Evolutionary conservation across 2,888 invertebrate species (phyloP), one percentile per base, ranked within the genome.

Genomic region (Rutpela maculata): DNA sequence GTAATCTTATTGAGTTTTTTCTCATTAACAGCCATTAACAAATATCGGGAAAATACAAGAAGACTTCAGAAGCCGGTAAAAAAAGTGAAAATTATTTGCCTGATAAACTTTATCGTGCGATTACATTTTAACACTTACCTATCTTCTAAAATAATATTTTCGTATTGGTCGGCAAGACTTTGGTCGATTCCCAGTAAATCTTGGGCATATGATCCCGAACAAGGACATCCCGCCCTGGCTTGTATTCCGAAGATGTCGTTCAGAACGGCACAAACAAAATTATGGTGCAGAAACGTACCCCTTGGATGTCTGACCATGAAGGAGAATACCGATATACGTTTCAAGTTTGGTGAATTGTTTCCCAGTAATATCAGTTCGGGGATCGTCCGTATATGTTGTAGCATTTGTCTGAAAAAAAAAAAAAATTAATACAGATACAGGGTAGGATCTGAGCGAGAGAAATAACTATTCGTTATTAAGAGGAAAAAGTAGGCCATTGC

Each of bases 171-270:
- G 9, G 96, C 93, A 18, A 96, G 91, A 81, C 94, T 92, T 81
- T 94, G 93, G 85, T 95, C 95, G 78, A 98, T 97, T 12, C 97
- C 97, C 74, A 98, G 91, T 18, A 97, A 91, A 89, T 96, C 95
- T 89, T 96, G 94, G 3, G 96, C 96, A 87, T 97, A 97, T 73
- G 95, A 94, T 71, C 96, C 93, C 65, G 96, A 95, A 89, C 97
- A 97, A 17, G 94, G 94, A 84, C 95, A 93, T 0, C 95, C 96
- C 0, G 95, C 95, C 78, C 95, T 91, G 0, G 95, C 95, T 90
- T 97, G 97, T 73, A 98, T 96, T 0, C 98, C 98, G 88, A 97
- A 98, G 31, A 98, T 93, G 86, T 98, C 97, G 87, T 97, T 98
- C 62, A 98, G 91, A 19, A 98, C 92, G 11, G 96, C 95, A 83